Percentiles rank a stretch among this genome's conserved stretches.
Evolutionary conservation across 2,888 invertebrate genomes (phyloP).

Genomic region (Buathra laborator): DNA sequence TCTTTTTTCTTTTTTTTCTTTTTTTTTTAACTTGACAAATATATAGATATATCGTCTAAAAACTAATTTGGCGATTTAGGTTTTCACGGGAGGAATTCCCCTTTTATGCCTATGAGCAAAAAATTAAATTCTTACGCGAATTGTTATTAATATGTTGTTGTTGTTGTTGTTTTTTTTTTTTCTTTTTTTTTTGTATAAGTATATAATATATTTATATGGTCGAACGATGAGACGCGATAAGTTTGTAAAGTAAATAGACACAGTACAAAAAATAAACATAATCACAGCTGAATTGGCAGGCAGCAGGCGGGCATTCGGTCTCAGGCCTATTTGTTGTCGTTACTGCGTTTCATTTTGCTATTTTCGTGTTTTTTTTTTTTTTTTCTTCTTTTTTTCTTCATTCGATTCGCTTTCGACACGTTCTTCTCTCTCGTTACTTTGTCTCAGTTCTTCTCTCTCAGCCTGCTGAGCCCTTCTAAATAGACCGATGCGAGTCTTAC

Average conservation of each 20-base stretch:
- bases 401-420: constrained; percentile 50
- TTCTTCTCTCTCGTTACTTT: constrained; percentile 69
- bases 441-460: constrained; percentile 72
- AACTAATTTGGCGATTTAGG: constrained; percentile 72
- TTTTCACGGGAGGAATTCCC: constrained; percentile 69
- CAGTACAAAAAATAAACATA: constrained; percentile 83
- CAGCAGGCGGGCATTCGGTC: constrained; percentile 78
- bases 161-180: constrained; percentile 67
- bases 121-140: constrained; percentile 70
- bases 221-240: constrained; percentile 78
- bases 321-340: constrained; percentile 74
- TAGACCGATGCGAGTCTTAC: constrained; percentile 86
- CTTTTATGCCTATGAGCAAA: constrained; percentile 73
- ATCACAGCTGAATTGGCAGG: constrained; percentile 84
- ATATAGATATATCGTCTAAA: constrained; percentile 67
- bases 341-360: constrained; percentile 70
- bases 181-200: constrained; percentile 58
- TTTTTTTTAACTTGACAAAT: constrained; percentile 64
- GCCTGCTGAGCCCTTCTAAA: constrained; percentile 80
- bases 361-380: constrained; percentile 69
- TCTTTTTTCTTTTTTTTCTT: neutral
- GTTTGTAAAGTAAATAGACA: constrained; percentile 78
- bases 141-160: constrained; percentile 62
- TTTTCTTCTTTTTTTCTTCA: constrained; percentile 68
- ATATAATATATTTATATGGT: constrained; percentile 71